Base-by-base conservation (phyloP, 2,888 invertebrate genomes). In the Caprella mutica region DNA sequence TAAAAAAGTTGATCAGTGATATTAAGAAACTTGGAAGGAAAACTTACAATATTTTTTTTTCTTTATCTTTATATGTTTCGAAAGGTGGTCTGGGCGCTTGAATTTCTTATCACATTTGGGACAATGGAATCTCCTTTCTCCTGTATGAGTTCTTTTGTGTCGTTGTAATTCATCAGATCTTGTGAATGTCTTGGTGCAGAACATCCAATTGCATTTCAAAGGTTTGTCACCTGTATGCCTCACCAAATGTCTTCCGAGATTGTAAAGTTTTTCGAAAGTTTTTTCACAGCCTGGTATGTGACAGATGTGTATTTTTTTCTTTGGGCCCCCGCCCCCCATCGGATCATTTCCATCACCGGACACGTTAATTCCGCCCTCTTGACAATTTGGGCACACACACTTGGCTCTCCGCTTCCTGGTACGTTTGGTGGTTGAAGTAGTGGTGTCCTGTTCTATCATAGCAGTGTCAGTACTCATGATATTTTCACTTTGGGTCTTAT, bases 381-480 rank as follows among this genome's bases (percentile, higher is more conserved):
- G 84, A 71, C 97, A 97, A 74, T 97, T 96, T 0, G 96, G 97
- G 73, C 96, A 97, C 0, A 93, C 93, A 74, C 97, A 97, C 0
- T 96, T 96, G 8, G 96, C 91, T 40, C 97, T 77, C 68, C 91
- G 81, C 65, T 87, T 77, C 63, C 85, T 76, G 27, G 79, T 76
- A 3, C 53, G 35, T 8, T 61, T 65, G 14, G 38, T n/a, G n/a
- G n/a, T 23, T 38, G 24, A 27, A 33, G 27, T 14, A 38, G 33
- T 8, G 9, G 6, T 17, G 24, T 9, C 5, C n/a, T 12, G 9
- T 9, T 3, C 2, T 23, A 23, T 26, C 12, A 52, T 40, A 4
- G 52, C 21, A 21, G 39, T 52, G 3, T 2, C 8, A 6, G n/a
- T 9, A 17, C 40, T 40, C n/a, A 40, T 23, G 24, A 40, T 40